Conservation (phyloP, 1,140 invertebrate species). For the Gonioctena quinquepunctata region DNA sequence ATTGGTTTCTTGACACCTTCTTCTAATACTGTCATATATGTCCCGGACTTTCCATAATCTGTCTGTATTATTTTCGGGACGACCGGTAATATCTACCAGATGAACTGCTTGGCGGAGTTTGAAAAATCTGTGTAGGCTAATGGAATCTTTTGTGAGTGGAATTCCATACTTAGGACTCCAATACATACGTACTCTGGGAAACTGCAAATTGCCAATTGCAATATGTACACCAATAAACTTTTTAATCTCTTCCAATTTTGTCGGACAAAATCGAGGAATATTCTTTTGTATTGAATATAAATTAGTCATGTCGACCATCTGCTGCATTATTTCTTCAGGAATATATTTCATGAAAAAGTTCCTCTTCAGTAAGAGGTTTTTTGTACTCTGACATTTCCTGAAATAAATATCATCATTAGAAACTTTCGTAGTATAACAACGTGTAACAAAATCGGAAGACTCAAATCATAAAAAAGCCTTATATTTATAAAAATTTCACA, state of each 20-base stretch:
- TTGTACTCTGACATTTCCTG: constrained; percentile 1
- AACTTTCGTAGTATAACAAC: background rate
- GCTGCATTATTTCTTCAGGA: constrained; percentile 14
- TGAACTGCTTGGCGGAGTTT: constrained; percentile 16
- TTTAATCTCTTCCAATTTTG: constrained; percentile 22
- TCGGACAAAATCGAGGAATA: constrained; percentile 16
- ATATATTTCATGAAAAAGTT: constrained; percentile 18
- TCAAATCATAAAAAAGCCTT: background rate
- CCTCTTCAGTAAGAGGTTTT: background rate
- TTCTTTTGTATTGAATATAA: constrained; percentile 24
- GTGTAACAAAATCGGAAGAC: background rate
- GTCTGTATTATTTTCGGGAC: constrained; percentile 7
- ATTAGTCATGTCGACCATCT: constrained; percentile 24
- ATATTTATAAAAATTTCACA: background rate
- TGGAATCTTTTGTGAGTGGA: constrained; percentile 8
- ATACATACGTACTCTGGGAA: constrained; percentile 20
- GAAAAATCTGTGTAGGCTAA: constrained; percentile 21
- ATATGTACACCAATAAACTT: constrained; percentile 30
- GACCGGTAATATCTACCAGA: constrained; percentile 13
- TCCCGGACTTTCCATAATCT: constrained; percentile 22
- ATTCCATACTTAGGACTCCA: constrained; percentile 19
- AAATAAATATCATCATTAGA: background rate
- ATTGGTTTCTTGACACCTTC: constrained; percentile 10
- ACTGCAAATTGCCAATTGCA: constrained; percentile 26
- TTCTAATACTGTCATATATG: constrained; percentile 8